These are phyloP conservation scores for Gorsachius goisagi DNA, from an alignment of 2,113 vertebrate species.

Conservation along the genomic window DNA sequence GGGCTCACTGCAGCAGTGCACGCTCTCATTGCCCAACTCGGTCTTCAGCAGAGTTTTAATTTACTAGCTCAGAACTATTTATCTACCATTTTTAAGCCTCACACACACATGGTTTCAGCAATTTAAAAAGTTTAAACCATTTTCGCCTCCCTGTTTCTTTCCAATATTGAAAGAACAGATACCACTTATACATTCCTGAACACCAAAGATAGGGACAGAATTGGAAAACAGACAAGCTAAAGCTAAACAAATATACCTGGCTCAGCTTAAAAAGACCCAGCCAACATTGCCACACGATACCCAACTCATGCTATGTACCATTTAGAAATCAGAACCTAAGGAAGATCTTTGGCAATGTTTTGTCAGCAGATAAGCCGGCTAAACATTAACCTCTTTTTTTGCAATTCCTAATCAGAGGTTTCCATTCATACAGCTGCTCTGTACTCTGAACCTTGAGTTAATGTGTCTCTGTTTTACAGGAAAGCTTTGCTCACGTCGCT, in stretches of 20 bases:
- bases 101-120: not conserved
- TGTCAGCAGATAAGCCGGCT: conserved; percentile 41
- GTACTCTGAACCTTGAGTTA: conserved; percentile 69
- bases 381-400: conserved; percentile 66
- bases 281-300: not conserved
- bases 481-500: conserved; percentile 21
- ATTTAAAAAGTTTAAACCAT: not conserved
- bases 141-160: not conserved
- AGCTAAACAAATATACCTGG: not conserved
- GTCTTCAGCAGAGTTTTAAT: not conserved
- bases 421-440: conserved; percentile 58
- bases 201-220: not conserved
- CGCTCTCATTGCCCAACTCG: not conserved
- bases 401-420: conserved; percentile 61
- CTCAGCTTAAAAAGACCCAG: not conserved
- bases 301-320: not conserved
- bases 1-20: not conserved
- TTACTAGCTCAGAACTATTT: conserved; percentile 5
- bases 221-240: not conserved
- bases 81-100: not conserved
- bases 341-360: conserved; percentile 64
- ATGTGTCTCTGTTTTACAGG: conserved; percentile 63
- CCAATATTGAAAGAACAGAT: not conserved
- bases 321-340: conserved; percentile 28
- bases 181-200: not conserved